phyloP scores from a whole-genome alignment of 2,797 vertebrate species.

The Emydoidea blandingii region DNA sequence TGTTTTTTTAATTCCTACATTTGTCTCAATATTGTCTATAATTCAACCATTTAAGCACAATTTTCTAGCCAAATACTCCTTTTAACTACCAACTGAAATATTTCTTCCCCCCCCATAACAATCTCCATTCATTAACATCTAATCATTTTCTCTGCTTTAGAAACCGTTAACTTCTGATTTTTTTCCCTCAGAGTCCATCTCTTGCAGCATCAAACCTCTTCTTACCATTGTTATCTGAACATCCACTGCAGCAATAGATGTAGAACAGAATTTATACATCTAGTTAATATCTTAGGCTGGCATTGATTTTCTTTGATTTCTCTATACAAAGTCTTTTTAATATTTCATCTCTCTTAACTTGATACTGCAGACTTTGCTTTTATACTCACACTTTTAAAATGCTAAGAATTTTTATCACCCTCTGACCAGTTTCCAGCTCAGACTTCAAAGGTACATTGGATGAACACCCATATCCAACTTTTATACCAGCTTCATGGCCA shows the following conservation, averaged over 20 bases:
- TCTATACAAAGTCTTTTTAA: rapidly evolving
- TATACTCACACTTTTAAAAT: neutral
- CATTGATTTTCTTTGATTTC: neutral
- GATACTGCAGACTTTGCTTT: neutral
- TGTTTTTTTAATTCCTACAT: neutral
- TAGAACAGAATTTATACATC: neutral
- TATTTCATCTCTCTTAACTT: neutral
- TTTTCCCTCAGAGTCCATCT: neutral
- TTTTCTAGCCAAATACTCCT: neutral
- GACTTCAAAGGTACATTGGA: neutral
- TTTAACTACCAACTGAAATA: neutral
- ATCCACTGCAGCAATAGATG: neutral
- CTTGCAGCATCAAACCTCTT: neutral
- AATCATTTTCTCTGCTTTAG: neutral
- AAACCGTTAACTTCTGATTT: neutral
- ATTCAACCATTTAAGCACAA: neutral
- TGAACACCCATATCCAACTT: neutral
- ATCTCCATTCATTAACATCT: neutral
- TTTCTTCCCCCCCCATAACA: rapidly evolving
- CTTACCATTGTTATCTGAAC: neutral
- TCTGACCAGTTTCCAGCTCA: neutral
- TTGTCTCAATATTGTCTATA: neutral
- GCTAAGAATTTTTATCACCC: neutral
- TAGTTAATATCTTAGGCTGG: rapidly evolving
- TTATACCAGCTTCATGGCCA: neutral